A percentile compares a stretch with the other conserved stretches of the same genome.
phyloP scores from a whole-genome alignment of 2,888 invertebrate genomes.

The Andrena praecox region DNA sequence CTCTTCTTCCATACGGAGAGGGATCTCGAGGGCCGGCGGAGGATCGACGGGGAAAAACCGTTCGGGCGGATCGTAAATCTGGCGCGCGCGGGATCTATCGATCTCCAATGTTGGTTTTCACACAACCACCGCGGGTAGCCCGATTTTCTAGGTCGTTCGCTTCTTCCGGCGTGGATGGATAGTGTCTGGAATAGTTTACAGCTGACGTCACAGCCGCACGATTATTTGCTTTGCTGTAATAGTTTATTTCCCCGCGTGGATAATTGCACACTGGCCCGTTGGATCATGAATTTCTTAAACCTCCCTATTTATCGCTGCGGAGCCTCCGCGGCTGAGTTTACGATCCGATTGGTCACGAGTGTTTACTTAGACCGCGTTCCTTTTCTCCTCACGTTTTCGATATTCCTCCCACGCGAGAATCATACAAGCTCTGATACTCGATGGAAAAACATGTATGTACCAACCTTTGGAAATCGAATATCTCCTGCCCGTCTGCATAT shows the following conservation, averaged over 20 bases:
- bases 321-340: too few relatives aligned
- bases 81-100: neutral
- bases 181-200: conserved; percentile 24
- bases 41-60: neutral
- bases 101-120: conserved; percentile 12
- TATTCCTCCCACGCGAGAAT: too few relatives aligned
- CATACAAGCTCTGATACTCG: too few relatives aligned
- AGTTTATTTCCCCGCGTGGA: conserved; percentile 37
- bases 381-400: too few relatives aligned
- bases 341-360: neutral
- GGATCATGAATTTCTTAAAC: neutral
- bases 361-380: neutral
- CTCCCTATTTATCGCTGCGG: neutral
- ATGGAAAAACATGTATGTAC: too few relatives aligned
- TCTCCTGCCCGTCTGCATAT: too few relatives aligned
- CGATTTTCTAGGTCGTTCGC: conserved; percentile 34
- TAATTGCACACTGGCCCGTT: conserved; percentile 22
- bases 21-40: neutral
- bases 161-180: conserved; percentile 18
- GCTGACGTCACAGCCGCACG: conserved; percentile 15
- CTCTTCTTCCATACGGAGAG: neutral
- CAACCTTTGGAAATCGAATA: too few relatives aligned
- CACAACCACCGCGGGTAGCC: neutral
- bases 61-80: conserved; percentile 14
- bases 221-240: conserved; percentile 41